phyloP scores from a whole-genome alignment of 2,797 vertebrate genomes.

The Gymnodraco acuticeps region DNA sequence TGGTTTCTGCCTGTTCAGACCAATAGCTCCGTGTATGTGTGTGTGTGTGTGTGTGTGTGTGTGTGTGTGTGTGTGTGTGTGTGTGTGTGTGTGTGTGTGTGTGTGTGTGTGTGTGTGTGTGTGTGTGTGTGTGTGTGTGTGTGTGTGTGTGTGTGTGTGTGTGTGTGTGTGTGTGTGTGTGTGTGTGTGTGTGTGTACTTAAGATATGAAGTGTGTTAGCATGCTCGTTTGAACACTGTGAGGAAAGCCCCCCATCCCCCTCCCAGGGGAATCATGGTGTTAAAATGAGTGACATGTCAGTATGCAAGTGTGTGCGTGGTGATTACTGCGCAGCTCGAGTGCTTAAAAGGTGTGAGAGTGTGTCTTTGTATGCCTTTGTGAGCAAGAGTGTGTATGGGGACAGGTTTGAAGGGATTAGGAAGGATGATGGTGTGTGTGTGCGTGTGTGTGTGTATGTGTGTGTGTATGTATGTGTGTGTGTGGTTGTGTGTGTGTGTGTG shows the following conservation, averaged over 20 bases:
- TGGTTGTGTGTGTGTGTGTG: constrained; percentile 1
- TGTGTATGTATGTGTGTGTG: not conserved
- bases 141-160: not conserved
- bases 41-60: not conserved
- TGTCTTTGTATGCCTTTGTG: constrained; percentile 12
- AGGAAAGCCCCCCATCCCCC: constrained; percentile 20
- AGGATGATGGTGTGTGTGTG: not conserved
- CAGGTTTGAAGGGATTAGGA: constrained; percentile 2
- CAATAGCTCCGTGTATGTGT: constrained; percentile 13
- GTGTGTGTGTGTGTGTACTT: not conserved
- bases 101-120: not conserved
- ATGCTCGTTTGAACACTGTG: constrained; percentile 14
- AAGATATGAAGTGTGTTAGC: not conserved
- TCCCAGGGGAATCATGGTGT: constrained; percentile 30
- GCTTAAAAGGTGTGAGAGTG: constrained; percentile 56
- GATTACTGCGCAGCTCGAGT: constrained; percentile 49
- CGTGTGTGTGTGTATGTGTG: not conserved
- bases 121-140: not conserved
- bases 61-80: not conserved
- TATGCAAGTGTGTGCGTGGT: constrained; percentile 40
- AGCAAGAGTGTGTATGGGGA: constrained; percentile 16
- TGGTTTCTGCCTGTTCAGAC: no score
- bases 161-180: constrained; percentile 1
- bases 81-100: not conserved
- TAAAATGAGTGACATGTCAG: constrained; percentile 62